These are phyloP conservation scores for Brevipalpus yothersi DNA, from an alignment of 1,140 invertebrate genomes.

Conservation along the genomic window DNA sequence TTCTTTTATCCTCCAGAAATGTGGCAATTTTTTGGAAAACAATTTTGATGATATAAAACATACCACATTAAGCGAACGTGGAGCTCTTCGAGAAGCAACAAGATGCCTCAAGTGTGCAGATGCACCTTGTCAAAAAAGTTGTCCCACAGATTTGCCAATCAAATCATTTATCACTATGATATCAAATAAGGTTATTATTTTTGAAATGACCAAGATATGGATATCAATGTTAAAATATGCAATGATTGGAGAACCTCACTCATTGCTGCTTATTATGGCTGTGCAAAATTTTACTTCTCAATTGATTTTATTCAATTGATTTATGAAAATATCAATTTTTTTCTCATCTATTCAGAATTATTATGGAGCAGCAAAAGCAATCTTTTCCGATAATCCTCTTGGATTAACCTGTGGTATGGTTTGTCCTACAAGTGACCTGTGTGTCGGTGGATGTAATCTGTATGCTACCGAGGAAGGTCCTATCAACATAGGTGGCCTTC, in stretches of 20 bases:
- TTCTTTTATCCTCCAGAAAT: no score
- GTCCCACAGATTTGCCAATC: slow-evolving; percentile 87
- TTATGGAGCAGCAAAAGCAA: slow-evolving; percentile 87
- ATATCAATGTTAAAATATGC: background rate
- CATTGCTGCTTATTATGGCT: no score
- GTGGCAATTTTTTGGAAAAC: slow-evolving; percentile 38
- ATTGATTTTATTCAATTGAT: no score
- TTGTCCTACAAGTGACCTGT: slow-evolving; percentile 90
- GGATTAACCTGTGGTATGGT: slow-evolving; percentile 97
- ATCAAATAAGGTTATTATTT: slow-evolving; percentile 48
- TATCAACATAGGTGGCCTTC: slow-evolving; percentile 92
- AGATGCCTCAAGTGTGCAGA: slow-evolving; percentile 90
- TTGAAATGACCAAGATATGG: background rate
- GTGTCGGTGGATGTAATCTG: slow-evolving; percentile 89
- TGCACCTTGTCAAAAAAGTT: slow-evolving; percentile 93
- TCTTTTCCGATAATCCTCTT: slow-evolving; percentile 87
- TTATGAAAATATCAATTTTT: slow-evolving; percentile 1
- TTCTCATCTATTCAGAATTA: slow-evolving; percentile 46
- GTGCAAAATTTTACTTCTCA: no score
- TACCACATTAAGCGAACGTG: slow-evolving; percentile 81
- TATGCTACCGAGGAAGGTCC: slow-evolving; percentile 82
- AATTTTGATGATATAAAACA: slow-evolving; percentile 95
- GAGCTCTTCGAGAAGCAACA: slow-evolving; percentile 63
- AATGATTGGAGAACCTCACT: background rate
- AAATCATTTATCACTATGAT: slow-evolving; percentile 93